These are phyloP conservation scores for Ophonus ardosiacus DNA, from an alignment of 2,888 invertebrate species.

Conservation along the genomic window DNA sequence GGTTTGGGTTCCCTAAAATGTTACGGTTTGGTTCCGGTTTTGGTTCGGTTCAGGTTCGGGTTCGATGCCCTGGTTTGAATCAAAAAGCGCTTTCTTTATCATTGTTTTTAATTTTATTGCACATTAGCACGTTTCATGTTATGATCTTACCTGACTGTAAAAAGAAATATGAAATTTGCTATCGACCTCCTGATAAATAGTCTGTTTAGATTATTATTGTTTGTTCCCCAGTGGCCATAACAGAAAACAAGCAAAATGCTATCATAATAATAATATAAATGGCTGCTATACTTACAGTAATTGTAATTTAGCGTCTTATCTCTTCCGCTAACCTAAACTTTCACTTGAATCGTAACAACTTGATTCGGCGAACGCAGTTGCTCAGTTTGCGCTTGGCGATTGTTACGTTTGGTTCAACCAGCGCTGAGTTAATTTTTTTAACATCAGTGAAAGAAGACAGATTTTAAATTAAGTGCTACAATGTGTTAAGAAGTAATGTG, in stretches of 20 bases:
- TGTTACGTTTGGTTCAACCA: neutral
- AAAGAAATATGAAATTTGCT: neutral
- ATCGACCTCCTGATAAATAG: neutral
- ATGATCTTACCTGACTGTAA: too few relatives aligned
- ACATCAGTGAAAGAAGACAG: neutral
- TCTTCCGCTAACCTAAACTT: constrained; percentile 49
- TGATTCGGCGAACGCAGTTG: constrained; percentile 14
- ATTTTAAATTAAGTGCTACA: neutral
- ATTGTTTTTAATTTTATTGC: too few relatives aligned
- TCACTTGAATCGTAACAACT: constrained; percentile 34
- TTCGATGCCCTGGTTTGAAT: too few relatives aligned
- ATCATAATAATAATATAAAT: neutral
- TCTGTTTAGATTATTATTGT: neutral
- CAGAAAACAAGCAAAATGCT: neutral
- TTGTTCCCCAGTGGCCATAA: neutral
- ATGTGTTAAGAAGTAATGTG: constrained; percentile 25
- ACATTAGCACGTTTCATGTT: too few relatives aligned
- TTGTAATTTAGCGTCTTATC: constrained; percentile 30
- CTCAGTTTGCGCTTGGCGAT: constrained; percentile 19
- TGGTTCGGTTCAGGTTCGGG: too few relatives aligned
- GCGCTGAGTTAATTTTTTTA: neutral
- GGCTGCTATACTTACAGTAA: neutral
- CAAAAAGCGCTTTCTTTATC: too few relatives aligned
- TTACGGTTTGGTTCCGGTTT: too few relatives aligned
- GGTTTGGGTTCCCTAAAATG: too few relatives aligned